Percentiles rank a stretch among this genome's conserved stretches.
Conservation (phyloP, 92 coral and sea anemone genomes). For the Parazoanthus darwini region DNA sequence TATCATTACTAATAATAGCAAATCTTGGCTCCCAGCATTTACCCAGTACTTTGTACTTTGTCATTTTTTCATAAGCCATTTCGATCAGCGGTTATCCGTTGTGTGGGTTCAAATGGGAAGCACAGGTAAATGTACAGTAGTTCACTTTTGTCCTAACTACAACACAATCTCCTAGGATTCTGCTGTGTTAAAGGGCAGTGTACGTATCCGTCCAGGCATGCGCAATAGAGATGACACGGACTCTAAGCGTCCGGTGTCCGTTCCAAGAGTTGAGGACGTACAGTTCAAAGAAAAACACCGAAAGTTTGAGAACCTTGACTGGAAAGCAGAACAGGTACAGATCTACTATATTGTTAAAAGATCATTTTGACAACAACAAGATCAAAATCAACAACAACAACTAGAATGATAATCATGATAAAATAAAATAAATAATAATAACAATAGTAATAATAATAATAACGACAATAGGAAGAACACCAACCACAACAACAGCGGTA, state of each 20-base stretch:
- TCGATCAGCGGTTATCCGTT: not conserved
- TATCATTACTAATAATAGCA: not conserved
- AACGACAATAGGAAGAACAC: not conserved
- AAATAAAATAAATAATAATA: too few relatives aligned
- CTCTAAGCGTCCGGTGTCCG: slow-evolving; percentile 20
- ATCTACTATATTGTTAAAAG: too few relatives aligned
- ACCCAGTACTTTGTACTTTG: too few relatives aligned
- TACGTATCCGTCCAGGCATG: slow-evolving; percentile 31
- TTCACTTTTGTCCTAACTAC: not conserved
- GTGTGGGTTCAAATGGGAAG: too few relatives aligned
- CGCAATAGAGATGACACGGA: slow-evolving; percentile 13
- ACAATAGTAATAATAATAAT: too few relatives aligned
- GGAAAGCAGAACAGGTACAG: slow-evolving; percentile 46
- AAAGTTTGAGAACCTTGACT: slow-evolving; percentile 40
- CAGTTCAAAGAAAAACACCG: slow-evolving; percentile 35
- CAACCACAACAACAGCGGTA: too few relatives aligned
- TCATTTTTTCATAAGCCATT: too few relatives aligned
- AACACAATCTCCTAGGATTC: slow-evolving; percentile 18
- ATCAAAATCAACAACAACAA: too few relatives aligned
- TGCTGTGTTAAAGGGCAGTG: slow-evolving; percentile 41
- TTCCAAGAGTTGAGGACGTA: slow-evolving; percentile 23
- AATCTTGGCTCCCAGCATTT: not conserved
- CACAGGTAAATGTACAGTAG: not conserved
- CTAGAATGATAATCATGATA: too few relatives aligned
- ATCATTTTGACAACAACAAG: too few relatives aligned